Conservation (phyloP, 2,888 invertebrate genomes). For the Lysandra bellargus region DNA sequence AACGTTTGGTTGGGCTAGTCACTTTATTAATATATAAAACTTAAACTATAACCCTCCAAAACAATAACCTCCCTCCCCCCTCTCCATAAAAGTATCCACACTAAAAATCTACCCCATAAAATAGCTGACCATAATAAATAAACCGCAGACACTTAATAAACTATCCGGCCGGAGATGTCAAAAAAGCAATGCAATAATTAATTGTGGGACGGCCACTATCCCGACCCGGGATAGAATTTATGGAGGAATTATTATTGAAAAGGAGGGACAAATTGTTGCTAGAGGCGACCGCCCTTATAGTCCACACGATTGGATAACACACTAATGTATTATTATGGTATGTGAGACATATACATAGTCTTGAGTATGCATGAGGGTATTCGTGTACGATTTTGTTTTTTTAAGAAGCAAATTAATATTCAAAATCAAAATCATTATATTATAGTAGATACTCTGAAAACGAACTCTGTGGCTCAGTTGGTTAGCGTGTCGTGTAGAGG, state of each 20-base stretch:
- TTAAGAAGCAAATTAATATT: no score
- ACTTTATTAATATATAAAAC: no score
- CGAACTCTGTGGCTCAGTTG: no score
- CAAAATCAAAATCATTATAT: no score
- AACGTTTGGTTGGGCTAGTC: no score
- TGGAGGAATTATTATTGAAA: slow-evolving; percentile 69
- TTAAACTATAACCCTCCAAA: not conserved
- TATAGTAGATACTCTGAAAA: no score
- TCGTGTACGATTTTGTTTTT: no score
- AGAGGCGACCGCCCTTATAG: slow-evolving; percentile 47
- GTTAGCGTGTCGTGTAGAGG: no score
- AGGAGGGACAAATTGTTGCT: slow-evolving; percentile 63
- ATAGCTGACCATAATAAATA: slow-evolving; percentile 29
- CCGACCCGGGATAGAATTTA: slow-evolving; percentile 62
- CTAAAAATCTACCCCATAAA: not conserved
- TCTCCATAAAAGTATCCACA: not conserved
- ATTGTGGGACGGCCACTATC: slow-evolving; percentile 54
- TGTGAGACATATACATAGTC: not conserved
- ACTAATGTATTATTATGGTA: slow-evolving; percentile 8
- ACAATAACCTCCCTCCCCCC: no score
- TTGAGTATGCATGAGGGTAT: not conserved
- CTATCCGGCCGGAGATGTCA: slow-evolving; percentile 59
- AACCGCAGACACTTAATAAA: slow-evolving; percentile 54
- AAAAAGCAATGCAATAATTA: slow-evolving; percentile 70
- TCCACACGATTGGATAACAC: slow-evolving; percentile 3